Base-by-base conservation (phyloP, 2,888 invertebrate genomes). In the Agapostemon virescens region DNA sequence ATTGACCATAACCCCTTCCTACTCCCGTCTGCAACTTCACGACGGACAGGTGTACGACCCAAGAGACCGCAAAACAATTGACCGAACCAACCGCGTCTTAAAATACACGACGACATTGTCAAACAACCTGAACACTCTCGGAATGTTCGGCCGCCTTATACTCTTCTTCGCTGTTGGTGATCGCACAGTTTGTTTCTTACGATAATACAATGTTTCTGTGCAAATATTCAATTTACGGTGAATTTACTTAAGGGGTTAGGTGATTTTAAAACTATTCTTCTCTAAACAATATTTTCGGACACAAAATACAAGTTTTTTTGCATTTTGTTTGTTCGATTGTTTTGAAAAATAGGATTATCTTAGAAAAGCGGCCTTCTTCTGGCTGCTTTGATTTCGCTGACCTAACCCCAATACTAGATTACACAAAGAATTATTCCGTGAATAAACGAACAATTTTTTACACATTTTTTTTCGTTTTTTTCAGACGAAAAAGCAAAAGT, bases 1-100 rank as follows among this genome's bases (percentile, higher is more conserved):
- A 92, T 92, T 92, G 92, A 92, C 92, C 92, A 92, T 92, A 92
- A 92, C 92, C 92, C 92, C 92, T 92, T 91, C 91, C 90, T 88
- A 87, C 88, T 82, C 83, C 83, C 86, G 86, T 85, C 88, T 87
- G 88, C 89, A 88, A 90, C 89, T 88, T 89, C 90, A 87, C 89
- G 89, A 88, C 87, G 88, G 88, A 86, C 87, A 87, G 87, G 87
- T 87, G 87, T 83, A 87, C 88, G 86, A 85, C 85, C 85, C 80
- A 74, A 81, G 82, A 81, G 74, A 81, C 77, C 77, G 86, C 72
- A 67, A 82, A 88, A 86, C 81, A 83, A 88, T 88, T 88, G 88
- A 88, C 85, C 85, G 71, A 52, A 49, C 76, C 79, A 42, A 71
- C 72, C 64, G 61, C 84, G 74, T 84, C 85, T 85, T 85, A 82